Base-by-base conservation (phyloP, 2,797 vertebrate species). In the Lagocephalus sceleratus region DNA sequence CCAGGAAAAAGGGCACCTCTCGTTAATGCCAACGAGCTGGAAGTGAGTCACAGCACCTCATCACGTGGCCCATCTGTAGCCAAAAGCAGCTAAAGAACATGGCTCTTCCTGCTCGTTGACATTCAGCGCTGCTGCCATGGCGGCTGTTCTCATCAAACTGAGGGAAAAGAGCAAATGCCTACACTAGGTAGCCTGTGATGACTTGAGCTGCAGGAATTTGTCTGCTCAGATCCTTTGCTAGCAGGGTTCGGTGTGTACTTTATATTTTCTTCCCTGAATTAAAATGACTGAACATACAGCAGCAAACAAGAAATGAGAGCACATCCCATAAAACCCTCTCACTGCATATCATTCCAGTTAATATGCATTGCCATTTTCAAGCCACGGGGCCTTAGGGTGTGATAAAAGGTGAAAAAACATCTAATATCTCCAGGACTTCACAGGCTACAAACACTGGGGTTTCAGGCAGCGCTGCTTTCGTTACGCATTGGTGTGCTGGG, bases 21-120 rank as follows among this genome's bases (percentile, higher is more conserved):
- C 77, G 81, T 88, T 89, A 88, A 85, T 79, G 68, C 74, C 76
- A 84, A 77, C 57, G 84, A 84, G 84, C 84, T 85, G 80, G 80
- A 79, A 83, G 84, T 87, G 81, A 88, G 82, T 89, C 87, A 84
- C 69, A 59, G 81, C 75, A 54, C 74, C 76, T 76, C 57, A 68
- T 88, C 84, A 86, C 76, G 68, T 81, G 75, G 58, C 55, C 17
- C 62, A 73, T 76, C 78, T 68, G 66, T 64, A 76, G 71, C 69
- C 66, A 38, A 51, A 67, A 51, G 68, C 51, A 78, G 75, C 72
- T 56, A 66, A 66, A 74, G 76, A 80, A 79, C 78, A 76, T 0
- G 72, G 54, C 65, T 79, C 64, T 60, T 51, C 78, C 68, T 50
- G 2, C 73, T 82, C 69, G 66, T 76, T 82, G 79, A 87, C 83